These are phyloP conservation scores for Callosobruchus maculatus DNA, from an alignment of 2,888 invertebrate genomes.

Conservation along the genomic window DNA sequence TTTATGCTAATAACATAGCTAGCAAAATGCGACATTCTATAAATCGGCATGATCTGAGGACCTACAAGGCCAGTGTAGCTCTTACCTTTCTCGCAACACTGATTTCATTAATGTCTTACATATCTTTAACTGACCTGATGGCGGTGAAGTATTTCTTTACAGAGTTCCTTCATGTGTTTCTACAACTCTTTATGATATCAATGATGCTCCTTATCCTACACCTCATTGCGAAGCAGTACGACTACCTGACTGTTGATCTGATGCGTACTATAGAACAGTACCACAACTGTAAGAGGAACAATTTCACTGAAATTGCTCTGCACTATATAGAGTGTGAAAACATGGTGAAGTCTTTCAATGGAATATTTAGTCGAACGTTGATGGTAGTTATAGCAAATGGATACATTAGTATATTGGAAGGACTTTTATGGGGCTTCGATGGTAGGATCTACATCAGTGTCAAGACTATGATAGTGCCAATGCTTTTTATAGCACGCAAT, in stretches of 20 bases:
- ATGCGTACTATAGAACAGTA: neutral
- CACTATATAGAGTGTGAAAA: neutral
- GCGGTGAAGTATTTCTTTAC: neutral
- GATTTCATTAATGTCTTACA: neutral
- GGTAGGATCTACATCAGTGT: neutral
- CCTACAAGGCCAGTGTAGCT: neutral
- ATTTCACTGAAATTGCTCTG: neutral
- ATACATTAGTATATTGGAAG: neutral
- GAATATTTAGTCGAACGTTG: neutral
- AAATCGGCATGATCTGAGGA: neutral
- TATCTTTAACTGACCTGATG: neutral
- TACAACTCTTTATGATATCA: neutral
- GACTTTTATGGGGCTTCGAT: neutral
- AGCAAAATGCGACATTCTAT: neutral
- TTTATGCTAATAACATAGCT: neutral
- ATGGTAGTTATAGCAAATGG: neutral
- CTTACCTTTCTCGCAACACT: neutral
- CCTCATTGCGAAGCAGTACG: neutral
- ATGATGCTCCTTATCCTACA: neutral
- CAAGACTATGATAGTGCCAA: neutral
- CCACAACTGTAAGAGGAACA: neutral
- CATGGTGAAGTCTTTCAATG: neutral
- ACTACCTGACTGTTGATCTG: neutral
- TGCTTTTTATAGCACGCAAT: neutral
- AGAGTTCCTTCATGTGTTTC: neutral